Evolutionary conservation across 2,888 invertebrate genomes (phyloP).

Genomic region (Timandra comae): DNA sequence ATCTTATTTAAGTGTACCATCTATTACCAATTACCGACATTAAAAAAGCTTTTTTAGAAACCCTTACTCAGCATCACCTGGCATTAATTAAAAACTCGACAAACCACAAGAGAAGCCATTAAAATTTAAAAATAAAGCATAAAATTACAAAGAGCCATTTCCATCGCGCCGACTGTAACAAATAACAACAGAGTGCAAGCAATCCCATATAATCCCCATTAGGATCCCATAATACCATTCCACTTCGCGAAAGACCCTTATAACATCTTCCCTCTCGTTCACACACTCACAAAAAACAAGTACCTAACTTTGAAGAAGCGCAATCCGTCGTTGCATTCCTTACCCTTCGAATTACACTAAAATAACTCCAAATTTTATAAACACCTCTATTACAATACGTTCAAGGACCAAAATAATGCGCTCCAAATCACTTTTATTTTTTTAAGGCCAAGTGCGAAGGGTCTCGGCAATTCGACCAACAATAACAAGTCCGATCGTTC

Average conservation of each 20-base stretch:
- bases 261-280: conserved; percentile 42
- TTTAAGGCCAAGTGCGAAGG: conserved; percentile 27
- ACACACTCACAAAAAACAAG: conserved; percentile 66
- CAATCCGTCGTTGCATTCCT: conserved; percentile 68
- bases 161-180: conserved; percentile 30
- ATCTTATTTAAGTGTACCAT: no score
- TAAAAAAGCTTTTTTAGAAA: no score
- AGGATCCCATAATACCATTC: conserved; percentile 27
- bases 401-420: conserved; percentile 34
- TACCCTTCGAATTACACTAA: conserved; percentile 49
- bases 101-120: conserved; percentile 18
- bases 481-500: conserved; percentile 60
- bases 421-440: conserved; percentile 26
- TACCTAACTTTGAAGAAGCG: conserved; percentile 61
- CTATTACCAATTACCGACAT: no score
- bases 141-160: conserved; percentile 28
- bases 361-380: conserved; percentile 21
- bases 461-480: conserved; percentile 50
- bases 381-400: conserved; percentile 25
- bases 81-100: conserved; percentile 1
- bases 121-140: conserved; percentile 17
- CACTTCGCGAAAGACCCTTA: conserved; percentile 63
- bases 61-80: conserved; percentile 3
- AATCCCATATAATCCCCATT: conserved; percentile 66
- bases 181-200: conserved; percentile 45